Conservation (phyloP, 2,797 vertebrate species). For the Esox masquinongy region DNA sequence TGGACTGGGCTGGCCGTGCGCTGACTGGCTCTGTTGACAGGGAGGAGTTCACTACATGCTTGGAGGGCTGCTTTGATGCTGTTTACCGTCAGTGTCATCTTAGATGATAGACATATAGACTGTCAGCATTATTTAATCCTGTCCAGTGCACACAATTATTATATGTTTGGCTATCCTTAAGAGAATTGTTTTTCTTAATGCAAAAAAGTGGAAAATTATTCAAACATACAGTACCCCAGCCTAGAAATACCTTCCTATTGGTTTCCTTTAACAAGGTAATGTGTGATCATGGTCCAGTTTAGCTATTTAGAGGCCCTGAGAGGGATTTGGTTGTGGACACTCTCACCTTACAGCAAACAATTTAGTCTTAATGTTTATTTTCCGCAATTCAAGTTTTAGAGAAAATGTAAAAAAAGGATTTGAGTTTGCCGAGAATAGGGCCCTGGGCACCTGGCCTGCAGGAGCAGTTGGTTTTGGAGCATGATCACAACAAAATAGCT, state of each 20-base stretch:
- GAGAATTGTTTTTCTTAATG: no score
- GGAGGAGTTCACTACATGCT: constrained; percentile 35
- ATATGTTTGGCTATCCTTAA: no score
- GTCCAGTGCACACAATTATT: neutral
- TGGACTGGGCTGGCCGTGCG: constrained; percentile 10
- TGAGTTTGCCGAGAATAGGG: no score
- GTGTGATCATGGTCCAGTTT: neutral
- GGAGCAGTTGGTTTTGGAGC: no score
- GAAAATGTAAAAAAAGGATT: no score
- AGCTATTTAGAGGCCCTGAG: no score
- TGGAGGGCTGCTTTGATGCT: constrained; percentile 25
- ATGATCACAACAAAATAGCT: no score
- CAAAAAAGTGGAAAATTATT: neutral
- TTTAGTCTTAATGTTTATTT: no score
- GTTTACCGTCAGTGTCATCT: constrained; percentile 33
- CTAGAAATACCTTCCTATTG: neutral
- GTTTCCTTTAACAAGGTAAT: neutral
- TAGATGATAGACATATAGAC: constrained; percentile 42
- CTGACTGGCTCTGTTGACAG: constrained; percentile 7
- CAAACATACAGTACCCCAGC: neutral
- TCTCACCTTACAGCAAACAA: no score
- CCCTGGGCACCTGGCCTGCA: no score
- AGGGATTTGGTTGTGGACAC: no score
- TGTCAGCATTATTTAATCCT: constrained; percentile 28
- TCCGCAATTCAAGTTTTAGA: no score